Evolutionary conservation across 2,113 vertebrate species (phyloP).

Genomic region (Saiga tatarica): DNA sequence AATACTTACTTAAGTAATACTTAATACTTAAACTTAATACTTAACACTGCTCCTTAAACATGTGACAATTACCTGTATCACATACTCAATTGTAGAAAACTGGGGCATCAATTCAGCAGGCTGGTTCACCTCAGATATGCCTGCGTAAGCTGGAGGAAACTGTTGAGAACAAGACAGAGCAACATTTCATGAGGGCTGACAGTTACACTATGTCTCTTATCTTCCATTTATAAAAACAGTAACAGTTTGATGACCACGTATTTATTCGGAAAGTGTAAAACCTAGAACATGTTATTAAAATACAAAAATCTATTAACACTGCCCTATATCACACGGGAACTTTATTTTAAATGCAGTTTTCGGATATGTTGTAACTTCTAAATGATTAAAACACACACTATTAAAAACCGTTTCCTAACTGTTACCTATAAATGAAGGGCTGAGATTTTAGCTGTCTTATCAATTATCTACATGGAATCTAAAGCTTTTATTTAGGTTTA

Average conservation of each 20-base stretch:
- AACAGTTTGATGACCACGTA: not conserved
- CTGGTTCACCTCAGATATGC: slow-evolving; percentile 96
- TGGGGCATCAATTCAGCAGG: slow-evolving; percentile 98
- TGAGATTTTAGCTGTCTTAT: not conserved
- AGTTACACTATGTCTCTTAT: not conserved
- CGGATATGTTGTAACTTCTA: not conserved
- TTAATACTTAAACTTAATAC: not conserved
- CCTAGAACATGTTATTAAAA: not conserved
- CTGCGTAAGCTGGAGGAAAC: slow-evolving; percentile 96
- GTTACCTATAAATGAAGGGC: not conserved
- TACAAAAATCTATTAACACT: not conserved
- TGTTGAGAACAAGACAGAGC: slow-evolving; percentile 77
- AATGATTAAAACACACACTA: not conserved
- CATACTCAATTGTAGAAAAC: slow-evolving; percentile 98
- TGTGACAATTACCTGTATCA: slow-evolving; percentile 90
- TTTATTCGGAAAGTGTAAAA: not conserved
- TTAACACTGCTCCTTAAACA: not conserved
- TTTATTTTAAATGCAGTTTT: not conserved
- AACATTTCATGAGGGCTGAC: not conserved
- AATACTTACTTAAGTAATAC: no score
- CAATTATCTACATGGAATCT: not conserved
- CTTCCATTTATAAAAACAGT: not conserved
- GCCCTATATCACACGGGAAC: not conserved
- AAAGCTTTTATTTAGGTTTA: not conserved
- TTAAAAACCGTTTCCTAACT: not conserved